phyloP scores from a whole-genome alignment of 2,113 vertebrate genomes.

The Chloebia gouldiae region DNA sequence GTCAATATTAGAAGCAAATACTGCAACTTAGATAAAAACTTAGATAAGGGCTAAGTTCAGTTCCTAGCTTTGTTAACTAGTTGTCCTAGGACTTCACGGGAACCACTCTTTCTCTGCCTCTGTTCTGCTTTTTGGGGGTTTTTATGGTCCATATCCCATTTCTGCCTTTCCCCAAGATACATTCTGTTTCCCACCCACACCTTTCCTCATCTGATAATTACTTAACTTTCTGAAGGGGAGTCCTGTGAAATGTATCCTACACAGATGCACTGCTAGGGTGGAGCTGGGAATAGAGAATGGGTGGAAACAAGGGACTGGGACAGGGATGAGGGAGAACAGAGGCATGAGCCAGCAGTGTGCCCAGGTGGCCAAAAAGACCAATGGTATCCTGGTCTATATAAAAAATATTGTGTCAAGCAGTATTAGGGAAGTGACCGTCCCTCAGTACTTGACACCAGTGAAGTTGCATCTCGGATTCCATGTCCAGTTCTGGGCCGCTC shows the following conservation, averaged over 20 bases:
- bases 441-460: neutral
- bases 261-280: constrained; percentile 10
- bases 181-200: constrained; percentile 4
- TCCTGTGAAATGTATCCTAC: constrained; percentile 41
- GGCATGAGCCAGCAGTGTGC: neutral
- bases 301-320: neutral
- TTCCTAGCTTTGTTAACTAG: neutral
- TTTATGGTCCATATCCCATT: constrained; percentile 25
- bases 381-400: neutral
- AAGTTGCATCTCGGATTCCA: neutral
- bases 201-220: constrained; percentile 44
- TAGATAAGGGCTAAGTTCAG: neutral
- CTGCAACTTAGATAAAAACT: neutral
- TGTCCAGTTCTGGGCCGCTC: neutral
- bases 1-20: neutral
- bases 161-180: constrained; percentile 4
- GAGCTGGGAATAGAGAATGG: constrained; percentile 33
- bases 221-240: constrained; percentile 52
- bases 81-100: neutral
- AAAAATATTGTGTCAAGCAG: neutral
- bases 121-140: neutral
- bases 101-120: neutral
- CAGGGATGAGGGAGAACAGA: neutral
- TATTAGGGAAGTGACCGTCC: neutral
- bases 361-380: neutral